Base-by-base conservation (phyloP, 1,140 invertebrate genomes). In the Asbolus verrucosus region DNA sequence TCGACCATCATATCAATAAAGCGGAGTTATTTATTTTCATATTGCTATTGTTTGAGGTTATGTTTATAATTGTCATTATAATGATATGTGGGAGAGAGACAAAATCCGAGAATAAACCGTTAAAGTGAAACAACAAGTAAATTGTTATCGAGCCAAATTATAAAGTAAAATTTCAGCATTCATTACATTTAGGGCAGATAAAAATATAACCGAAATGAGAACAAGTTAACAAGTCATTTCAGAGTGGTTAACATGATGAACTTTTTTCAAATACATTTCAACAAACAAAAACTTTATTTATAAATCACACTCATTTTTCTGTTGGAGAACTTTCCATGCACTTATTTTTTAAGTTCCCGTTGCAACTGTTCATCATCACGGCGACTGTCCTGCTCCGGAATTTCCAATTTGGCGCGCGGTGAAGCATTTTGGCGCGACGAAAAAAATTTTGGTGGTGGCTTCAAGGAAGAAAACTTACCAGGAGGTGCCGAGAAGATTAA, bases 401-500 rank as follows among this genome's bases (percentile, higher is more conserved):
- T n/a, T n/a, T n/a, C n/a, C n/a, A n/a, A n/a, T n/a, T n/a, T n/a
- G n/a, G n/a, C n/a, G n/a, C n/a, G n/a, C n/a, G n/a, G n/a, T n/a
- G n/a, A n/a, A n/a, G n/a, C n/a, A n/a, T n/a, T n/a, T n/a, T n/a
- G n/a, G n/a, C n/a, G n/a, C n/a, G 2, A 50, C 36, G 6, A 21
- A 19, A 30, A 15, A 13, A 30, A 54, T 16, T 6, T 43, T 63
- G 27, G 27, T 19, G 50, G 30, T 63, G 43, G n/a, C n/a, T 43
- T 13, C 15, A 39, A 69, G 8, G n/a, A 36, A n/a, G n/a, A n/a
- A 13, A 15, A 71, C 72, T 79, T 73, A 80, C 79, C 78, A 16
- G 78, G 74, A 11, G 76, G 72, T 70, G 75, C 69, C 46, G 76
- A 75, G 62, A 78, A 80, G 33, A 80, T 67, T 79, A 80, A 79